Evolutionary conservation across 2,888 invertebrate genomes (phyloP).

Genomic region (Apoda limacodes): DNA sequence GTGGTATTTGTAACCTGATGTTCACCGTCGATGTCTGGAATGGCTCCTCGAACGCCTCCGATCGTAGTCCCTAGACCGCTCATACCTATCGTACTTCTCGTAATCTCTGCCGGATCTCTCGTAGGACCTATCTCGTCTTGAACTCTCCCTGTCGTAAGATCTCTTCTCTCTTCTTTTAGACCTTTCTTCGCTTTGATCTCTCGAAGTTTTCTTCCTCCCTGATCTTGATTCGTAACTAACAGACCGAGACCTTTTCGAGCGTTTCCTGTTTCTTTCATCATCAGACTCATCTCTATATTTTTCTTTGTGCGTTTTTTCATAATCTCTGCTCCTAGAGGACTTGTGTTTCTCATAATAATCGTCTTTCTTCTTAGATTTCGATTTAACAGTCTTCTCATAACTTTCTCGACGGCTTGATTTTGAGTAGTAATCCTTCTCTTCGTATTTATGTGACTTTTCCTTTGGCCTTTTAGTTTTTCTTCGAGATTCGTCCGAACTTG

Average conservation of each 20-base stretch:
- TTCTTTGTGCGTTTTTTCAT: conserved; percentile 36
- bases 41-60: conserved; percentile 45
- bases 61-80: conserved; percentile 55
- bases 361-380: conserved; percentile 36
- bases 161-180: conserved; percentile 36
- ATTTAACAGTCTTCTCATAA: conserved; percentile 33
- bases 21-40: conserved; percentile 54
- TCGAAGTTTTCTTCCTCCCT: conserved; percentile 29
- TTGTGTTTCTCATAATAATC: conserved; percentile 42
- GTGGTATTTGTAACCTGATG: conserved; percentile 44
- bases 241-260: conserved; percentile 44
- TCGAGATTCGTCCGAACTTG: conserved; percentile 39
- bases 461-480: conserved; percentile 41
- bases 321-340: conserved; percentile 39
- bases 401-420: conserved; percentile 41
- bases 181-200: conserved; percentile 35
- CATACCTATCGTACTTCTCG: conserved; percentile 57
- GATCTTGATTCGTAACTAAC: conserved; percentile 45
- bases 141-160: conserved; percentile 38
- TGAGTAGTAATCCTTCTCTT: conserved; percentile 31
- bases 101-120: conserved; percentile 29
- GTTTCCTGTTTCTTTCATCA: conserved; percentile 44
- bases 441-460: conserved; percentile 30
- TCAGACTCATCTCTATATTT: conserved; percentile 53
- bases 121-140: conserved; percentile 28